A percentile compares a stretch with the other conserved stretches of the same genome.
These are phyloP conservation scores for Diogma glabrata DNA, from an alignment of 2,888 invertebrate genomes.

Conservation along the genomic window DNA sequence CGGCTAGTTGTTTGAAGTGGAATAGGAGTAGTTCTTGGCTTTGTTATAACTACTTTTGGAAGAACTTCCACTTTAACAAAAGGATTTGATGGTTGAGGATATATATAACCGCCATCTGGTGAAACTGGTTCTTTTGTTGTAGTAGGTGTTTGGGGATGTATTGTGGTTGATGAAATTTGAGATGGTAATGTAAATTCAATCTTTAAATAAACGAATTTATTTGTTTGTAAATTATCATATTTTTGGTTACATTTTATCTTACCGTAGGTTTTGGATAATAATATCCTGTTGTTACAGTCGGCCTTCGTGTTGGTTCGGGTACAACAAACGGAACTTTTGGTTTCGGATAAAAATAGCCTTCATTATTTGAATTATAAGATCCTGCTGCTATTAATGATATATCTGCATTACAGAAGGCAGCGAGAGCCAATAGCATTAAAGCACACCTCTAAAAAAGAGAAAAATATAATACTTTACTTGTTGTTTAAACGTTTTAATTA, in stretches of 20 bases:
- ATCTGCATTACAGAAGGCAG: conserved; percentile 8
- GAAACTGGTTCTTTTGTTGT: conserved; percentile 7
- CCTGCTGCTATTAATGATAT: conserved; percentile 10
- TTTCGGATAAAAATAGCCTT: conserved; percentile 6
- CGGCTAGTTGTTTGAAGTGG: conserved; percentile 8
- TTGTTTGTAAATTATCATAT: no score
- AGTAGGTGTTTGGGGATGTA: background rate
- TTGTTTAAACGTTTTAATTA: no score
- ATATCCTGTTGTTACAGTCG: no score
- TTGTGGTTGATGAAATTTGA: background rate
- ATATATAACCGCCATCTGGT: conserved; percentile 1
- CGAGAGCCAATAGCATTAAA: conserved; percentile 2
- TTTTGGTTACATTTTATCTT: no score
- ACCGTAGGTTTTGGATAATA: no score
- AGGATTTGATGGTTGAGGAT: background rate
- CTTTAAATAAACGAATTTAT: no score
- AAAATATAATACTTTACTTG: no score
- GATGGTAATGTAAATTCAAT: no score
- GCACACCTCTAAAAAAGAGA: conserved; percentile 6
- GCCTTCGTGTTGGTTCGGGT: background rate
- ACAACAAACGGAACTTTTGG: background rate
- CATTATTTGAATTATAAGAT: conserved; percentile 4
- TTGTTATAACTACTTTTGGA: no score
- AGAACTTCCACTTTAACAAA: no score
- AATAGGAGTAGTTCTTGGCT: no score